phyloP scores from a whole-genome alignment of 2,113 vertebrate species.

The Drymodes brunneopygia region DNA sequence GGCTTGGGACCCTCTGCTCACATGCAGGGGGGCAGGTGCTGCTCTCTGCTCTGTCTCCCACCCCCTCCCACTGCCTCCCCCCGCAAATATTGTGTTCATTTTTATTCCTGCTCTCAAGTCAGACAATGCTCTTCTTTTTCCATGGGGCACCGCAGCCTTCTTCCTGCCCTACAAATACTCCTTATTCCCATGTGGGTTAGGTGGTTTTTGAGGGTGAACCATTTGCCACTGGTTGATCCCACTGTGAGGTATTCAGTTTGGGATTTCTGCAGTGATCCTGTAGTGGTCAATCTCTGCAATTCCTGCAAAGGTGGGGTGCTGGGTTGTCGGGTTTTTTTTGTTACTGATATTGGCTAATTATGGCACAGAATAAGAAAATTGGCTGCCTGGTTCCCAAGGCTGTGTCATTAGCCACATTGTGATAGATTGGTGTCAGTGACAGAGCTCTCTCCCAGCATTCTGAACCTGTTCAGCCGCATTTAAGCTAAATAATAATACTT shows the following conservation, averaged over 20 bases:
- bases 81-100: neutral
- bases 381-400: conserved; percentile 13
- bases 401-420: conserved; percentile 41
- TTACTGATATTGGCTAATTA: conserved; percentile 53
- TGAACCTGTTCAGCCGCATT: conserved; percentile 36
- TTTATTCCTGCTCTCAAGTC: neutral
- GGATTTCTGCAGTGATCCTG: neutral
- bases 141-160: neutral
- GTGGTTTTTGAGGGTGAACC: neutral
- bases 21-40: neutral
- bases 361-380: conserved; percentile 33
- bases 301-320: neutral
- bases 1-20: neutral
- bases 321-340: neutral
- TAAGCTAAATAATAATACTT: conserved; percentile 59
- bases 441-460: conserved; percentile 36
- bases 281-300: neutral
- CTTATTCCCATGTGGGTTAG: neutral
- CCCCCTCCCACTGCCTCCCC: neutral
- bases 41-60: neutral
- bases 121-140: neutral
- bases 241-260: neutral
- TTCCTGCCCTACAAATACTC: neutral
- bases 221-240: neutral
- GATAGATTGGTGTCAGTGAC: conserved; percentile 51